Percentiles rank a stretch among this genome's conserved stretches.
phyloP scores from a whole-genome alignment of 2,113 vertebrate species.

The Chloroceryle aenea region DNA sequence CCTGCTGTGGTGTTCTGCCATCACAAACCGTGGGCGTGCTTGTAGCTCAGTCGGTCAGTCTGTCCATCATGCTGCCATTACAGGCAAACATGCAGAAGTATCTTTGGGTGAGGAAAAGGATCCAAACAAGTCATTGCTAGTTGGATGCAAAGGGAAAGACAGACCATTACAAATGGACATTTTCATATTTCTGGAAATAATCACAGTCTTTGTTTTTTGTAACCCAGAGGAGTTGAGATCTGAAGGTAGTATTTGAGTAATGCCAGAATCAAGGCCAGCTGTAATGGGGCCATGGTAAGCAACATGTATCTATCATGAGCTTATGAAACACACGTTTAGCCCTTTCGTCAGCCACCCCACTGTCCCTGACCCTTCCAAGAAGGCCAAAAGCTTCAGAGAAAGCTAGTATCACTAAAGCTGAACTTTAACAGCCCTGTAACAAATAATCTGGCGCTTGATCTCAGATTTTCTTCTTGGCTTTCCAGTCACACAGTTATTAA shows the following conservation, averaged over 20 bases:
- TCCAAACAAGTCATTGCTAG: not conserved
- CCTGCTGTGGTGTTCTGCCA: not conserved
- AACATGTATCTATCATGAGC: not conserved
- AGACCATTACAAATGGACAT: accelerated
- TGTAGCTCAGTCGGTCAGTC: not conserved
- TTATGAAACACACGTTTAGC: not conserved
- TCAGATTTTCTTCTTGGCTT: not conserved
- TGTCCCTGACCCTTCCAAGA: not conserved
- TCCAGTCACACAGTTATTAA: not conserved
- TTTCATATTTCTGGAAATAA: not conserved
- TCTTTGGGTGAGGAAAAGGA: not conserved
- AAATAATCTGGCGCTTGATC: not conserved
- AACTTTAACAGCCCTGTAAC: not conserved
- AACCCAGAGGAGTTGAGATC: not conserved
- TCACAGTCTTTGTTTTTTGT: not conserved
- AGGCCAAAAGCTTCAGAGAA: not conserved
- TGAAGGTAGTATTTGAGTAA: not conserved
- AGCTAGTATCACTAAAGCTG: not conserved
- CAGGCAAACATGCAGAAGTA: not conserved
- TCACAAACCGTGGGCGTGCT: accelerated
- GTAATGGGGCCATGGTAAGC: not conserved
- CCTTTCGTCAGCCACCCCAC: not conserved
- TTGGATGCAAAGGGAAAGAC: not conserved
- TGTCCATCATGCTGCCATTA: not conserved
- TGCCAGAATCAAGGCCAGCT: not conserved